A percentile compares a stretch with the other conserved stretches of the same genome.
Evolutionary conservation across 2,797 vertebrate species (phyloP).

Genomic region (Enteromius mattozi): DNA sequence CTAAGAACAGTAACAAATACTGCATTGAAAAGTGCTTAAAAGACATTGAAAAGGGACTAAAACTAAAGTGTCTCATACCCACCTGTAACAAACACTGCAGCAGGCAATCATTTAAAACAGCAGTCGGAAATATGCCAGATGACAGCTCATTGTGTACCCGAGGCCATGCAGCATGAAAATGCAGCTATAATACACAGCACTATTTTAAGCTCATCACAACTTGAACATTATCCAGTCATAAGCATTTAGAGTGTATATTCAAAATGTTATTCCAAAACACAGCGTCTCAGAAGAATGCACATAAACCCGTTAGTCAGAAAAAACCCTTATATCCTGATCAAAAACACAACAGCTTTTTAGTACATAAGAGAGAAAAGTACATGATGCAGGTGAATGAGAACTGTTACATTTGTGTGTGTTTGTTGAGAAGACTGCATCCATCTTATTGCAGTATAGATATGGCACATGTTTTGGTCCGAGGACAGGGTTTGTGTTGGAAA

Average conservation of each 20-base stretch:
- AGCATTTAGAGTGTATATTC: constrained; percentile 31
- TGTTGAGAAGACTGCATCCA: neutral
- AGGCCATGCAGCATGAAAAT: constrained; percentile 28
- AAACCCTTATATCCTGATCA: constrained; percentile 20
- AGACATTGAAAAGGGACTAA: constrained; percentile 71
- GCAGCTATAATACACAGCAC: constrained; percentile 46
- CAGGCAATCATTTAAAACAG: constrained; percentile 1
- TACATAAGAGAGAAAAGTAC: constrained; percentile 25
- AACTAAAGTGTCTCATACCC: constrained; percentile 28
- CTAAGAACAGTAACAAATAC: constrained; percentile 48
- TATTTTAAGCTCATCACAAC: constrained; percentile 41
- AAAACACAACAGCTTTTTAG: constrained; percentile 22
- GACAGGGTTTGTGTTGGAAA: constrained; percentile 83
- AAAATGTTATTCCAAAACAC: constrained; percentile 33
- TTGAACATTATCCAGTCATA: constrained; percentile 48
- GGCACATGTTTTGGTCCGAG: constrained; percentile 77
- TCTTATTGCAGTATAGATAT: constrained; percentile 39
- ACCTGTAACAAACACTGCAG: constrained; percentile 25
- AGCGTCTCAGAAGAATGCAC: constrained; percentile 35
- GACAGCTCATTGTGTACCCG: constrained; percentile 27
- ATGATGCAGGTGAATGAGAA: constrained; percentile 6
- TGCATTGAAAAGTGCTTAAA: constrained; percentile 48
- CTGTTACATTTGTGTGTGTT: constrained; percentile 22
- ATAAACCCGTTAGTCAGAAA: constrained; percentile 20
- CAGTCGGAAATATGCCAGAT: constrained; percentile 28